Evolutionary conservation across 2,888 invertebrate species (phyloP), one percentile per base, ranked within the genome.

Genomic region (Cordylochernes scorpioides): DNA sequence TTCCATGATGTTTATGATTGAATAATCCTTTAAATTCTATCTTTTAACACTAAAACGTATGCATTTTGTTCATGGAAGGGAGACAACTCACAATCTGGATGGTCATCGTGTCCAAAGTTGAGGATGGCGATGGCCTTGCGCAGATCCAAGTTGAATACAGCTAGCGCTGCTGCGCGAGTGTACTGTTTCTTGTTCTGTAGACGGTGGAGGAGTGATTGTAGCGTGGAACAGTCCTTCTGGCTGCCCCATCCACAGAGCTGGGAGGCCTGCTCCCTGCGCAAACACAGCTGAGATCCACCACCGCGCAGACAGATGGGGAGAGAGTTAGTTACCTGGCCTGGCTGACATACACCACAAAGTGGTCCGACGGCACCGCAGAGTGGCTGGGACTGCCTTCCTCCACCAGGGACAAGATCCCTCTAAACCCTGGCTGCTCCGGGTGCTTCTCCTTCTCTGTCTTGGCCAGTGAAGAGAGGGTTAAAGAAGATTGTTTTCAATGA

Each of bases 201-300:
- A 43, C 67, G 49, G 38, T 18, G 33, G n/a, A 68, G 50, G 37
- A 66, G 65, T 27, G 49, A 43, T 4, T 58, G 57, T 18, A 65
- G 49, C 3, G 54, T 58, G 24, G 28, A 28, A 4, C 44, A 42
- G 9, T 73, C 71, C 49, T 67, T 67, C 42, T 78, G 74, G 51
- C 70, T 69, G 36, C 67, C 65, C 86, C 86, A 88, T 13, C 80
- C 80, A 58, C 86, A 86, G 37, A 86, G 58, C 49, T 70, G 68
- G 36, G 86, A 57, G 2, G 77, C 77, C 49, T 68, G 66, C 41
- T 70, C 69, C 37, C 82, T 43, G 9, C n/a, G n/a, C n/a, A n/a
- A 22, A 22, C 5, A 22, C 3, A 13, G 6, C 17, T 25, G 15
- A n/a, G 9, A 25, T n/a, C 25, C 15, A 25, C 8, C 15, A 25